Evolutionary conservation across 2,888 invertebrate species (phyloP).

Genomic region (Coremacera marginata): DNA sequence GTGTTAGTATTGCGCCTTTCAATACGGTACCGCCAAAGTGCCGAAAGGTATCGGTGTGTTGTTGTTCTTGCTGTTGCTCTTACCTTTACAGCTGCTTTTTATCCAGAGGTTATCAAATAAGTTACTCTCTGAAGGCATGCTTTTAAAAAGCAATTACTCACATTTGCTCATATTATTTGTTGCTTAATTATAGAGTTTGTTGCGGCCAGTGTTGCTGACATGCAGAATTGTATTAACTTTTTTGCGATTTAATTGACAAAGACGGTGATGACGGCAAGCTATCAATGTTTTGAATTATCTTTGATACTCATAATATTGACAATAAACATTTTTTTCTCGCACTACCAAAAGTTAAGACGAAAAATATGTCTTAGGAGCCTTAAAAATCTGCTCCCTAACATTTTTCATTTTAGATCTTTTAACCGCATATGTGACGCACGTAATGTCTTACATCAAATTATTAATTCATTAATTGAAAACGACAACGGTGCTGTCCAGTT

Average conservation of each 20-base stretch:
- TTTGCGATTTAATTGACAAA: conserved; percentile 5
- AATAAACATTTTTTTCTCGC: too few relatives aligned
- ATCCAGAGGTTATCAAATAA: conserved; percentile 29
- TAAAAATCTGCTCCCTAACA: too few relatives aligned
- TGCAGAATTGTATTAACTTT: neutral
- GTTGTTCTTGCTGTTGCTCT: neutral
- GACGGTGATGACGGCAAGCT: neutral
- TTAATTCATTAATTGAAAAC: conserved; percentile 19
- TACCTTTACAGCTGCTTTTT: neutral
- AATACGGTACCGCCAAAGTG: neutral
- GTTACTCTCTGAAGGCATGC: conserved; percentile 7
- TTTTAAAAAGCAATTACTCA: conserved; percentile 37
- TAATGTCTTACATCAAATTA: conserved; percentile 2
- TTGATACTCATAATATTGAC: too few relatives aligned
- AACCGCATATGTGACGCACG: too few relatives aligned
- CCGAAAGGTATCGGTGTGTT: neutral
- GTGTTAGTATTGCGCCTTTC: neutral
- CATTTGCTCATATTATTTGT: conserved; percentile 17
- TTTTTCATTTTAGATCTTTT: too few relatives aligned
- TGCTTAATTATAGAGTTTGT: conserved; percentile 18
- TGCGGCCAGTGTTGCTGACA: conserved; percentile 1
- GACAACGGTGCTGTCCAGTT: neutral
- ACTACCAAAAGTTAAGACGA: too few relatives aligned
- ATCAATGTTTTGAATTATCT: too few relatives aligned
- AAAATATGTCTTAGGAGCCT: too few relatives aligned